Percentiles rank a stretch among this genome's conserved stretches.
Evolutionary conservation across 2,888 invertebrate species (phyloP).

Genomic region (Campaea margaritaria): DNA sequence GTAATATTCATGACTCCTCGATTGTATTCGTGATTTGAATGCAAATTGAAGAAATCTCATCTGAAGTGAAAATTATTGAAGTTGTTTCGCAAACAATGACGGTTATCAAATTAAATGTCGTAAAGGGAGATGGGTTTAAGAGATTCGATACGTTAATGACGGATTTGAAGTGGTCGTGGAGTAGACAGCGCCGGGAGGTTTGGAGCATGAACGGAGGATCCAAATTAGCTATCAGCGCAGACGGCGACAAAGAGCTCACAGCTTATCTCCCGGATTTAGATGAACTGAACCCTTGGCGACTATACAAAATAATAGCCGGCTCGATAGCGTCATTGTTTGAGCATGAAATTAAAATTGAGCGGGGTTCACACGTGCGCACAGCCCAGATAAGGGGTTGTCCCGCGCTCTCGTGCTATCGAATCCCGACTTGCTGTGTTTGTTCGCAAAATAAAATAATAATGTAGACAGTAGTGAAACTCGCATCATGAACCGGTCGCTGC

Average conservation of each 20-base stretch:
- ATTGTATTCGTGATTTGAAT: conserved; percentile 63
- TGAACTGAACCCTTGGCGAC: conserved; percentile 80
- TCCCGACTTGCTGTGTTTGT: conserved; percentile 70
- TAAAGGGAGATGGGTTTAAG: conserved; percentile 61
- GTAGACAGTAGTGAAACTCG: conserved; percentile 25
- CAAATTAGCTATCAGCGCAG: conserved; percentile 78
- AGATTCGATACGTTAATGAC: conserved; percentile 72
- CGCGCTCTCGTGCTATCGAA: conserved; percentile 67
- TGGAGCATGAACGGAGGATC: conserved; percentile 47
- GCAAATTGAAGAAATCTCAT: conserved; percentile 60
- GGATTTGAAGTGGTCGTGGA: conserved; percentile 64
- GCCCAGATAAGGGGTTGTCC: conserved; percentile 79
- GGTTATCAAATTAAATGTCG: conserved; percentile 68
- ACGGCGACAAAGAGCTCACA: conserved; percentile 77
- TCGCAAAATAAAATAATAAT: conserved; percentile 25
- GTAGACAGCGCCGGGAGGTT: conserved; percentile 35
- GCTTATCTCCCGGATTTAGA: conserved; percentile 83
- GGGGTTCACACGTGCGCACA: conserved; percentile 83
- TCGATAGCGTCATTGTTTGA: conserved; percentile 85
- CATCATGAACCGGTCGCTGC: conserved; percentile 22
- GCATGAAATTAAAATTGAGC: conserved; percentile 86
- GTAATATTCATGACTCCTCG: conserved; percentile 57
- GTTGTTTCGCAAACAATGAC: conserved; percentile 54
- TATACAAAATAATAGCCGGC: conserved; percentile 83
- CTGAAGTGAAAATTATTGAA: conserved; percentile 61